Evolutionary conservation across 2,888 invertebrate genomes (phyloP), one percentile per base, ranked within the genome.

Genomic region (Lepidocyrtinus sp.): DNA sequence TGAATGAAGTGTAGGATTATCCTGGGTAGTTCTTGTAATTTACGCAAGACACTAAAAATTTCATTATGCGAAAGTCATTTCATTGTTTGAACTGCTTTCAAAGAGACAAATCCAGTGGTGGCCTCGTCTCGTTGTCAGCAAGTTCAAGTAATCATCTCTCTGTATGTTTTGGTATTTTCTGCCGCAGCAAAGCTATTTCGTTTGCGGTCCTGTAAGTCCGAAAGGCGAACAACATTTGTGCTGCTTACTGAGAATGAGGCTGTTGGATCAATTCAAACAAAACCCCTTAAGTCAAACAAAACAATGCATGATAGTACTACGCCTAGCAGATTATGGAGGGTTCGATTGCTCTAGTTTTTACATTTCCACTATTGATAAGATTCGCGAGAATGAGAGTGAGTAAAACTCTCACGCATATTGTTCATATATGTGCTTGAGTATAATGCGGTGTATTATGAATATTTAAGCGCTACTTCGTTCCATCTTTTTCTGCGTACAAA

Each of bases 231-330:
- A 36, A 12, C 55, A n/a, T n/a, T 55, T 55, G 36, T 2, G 55
- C 55, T 36, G 55, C 5, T 36, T 36, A n/a, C 17, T n/a, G 55
- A 3, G 17, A 55, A 55, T 36, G 36, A 55, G n/a, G 55, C 55
- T 55, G 36, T 36, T 55, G 55, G 55, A 55, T n/a, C 55, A 55
- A 55, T 55, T 55, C 55, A 55, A n/a, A n/a, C 9, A 55, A 55
- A 55, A 17, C 55, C 36, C 55, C 55, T 55, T 55, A 55, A 55
- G 55, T 55, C 55, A 55, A 55, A n/a, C 55, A 55, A 55, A 55
- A 55, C n/a, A 55, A 2, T 15, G 15, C 55, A 55, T 55, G 55
- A 55, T 55, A 7, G 9, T n/a, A 7, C 5, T n/a, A 15, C 17
- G n/a, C 17, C 17, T 55, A 7, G 55, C 55, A 55, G 55, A 55